Conservation (phyloP, 1,140 invertebrate species). For the Saccostrea echinata region DNA sequence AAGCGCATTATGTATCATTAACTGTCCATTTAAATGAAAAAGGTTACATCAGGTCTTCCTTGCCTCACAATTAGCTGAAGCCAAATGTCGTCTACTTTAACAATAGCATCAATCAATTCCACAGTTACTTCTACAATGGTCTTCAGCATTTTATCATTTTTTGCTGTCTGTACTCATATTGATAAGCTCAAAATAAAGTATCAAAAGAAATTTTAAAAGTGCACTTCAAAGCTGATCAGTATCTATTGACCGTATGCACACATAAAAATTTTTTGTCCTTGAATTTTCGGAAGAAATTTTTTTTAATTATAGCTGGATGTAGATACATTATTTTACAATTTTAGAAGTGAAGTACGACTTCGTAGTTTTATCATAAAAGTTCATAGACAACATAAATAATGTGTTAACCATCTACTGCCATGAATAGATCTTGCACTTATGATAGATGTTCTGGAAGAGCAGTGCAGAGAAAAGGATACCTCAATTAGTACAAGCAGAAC, state of each 20-base stretch:
- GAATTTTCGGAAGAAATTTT: neutral
- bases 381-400: neutral
- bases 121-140: conserved; percentile 17
- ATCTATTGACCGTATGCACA: conserved; percentile 17
- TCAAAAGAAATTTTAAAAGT: conserved; percentile 29
- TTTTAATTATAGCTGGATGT: neutral
- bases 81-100: conserved; percentile 27
- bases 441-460: neutral
- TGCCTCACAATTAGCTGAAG: conserved; percentile 33
- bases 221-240: conserved; percentile 28
- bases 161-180: conserved; percentile 6
- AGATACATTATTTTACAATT: too few species aligned
- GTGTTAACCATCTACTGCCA: neutral
- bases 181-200: neutral
- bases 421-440: neutral
- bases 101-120: conserved; percentile 37
- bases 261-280: neutral
- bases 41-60: conserved; percentile 23
- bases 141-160: neutral
- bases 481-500: neutral
- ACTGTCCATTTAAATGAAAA: conserved; percentile 41
- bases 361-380: neutral
- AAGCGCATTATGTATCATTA: conserved; percentile 49
- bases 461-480: neutral
- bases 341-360: too few species aligned